These are phyloP conservation scores for Delia radicum DNA, from an alignment of 1,140 invertebrate species.

Conservation along the genomic window DNA sequence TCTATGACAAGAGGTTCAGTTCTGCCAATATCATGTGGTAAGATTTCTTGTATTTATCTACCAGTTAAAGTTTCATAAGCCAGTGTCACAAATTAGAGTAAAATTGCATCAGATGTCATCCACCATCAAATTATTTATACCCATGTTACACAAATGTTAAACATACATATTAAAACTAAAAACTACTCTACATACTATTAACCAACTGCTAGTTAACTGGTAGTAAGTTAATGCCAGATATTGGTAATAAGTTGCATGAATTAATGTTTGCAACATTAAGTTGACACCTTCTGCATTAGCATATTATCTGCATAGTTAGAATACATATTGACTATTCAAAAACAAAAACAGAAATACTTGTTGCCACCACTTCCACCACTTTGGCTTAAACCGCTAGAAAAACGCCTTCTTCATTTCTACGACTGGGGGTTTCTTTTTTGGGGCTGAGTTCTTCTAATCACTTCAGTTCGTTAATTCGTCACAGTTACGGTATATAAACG, in stretches of 20 bases:
- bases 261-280: neutral
- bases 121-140: neutral
- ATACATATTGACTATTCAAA: neutral
- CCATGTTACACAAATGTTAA: neutral
- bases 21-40: conserved; percentile 32
- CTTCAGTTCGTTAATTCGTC: neutral
- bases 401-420: conserved; percentile 19
- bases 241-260: neutral
- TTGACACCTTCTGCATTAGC: no score
- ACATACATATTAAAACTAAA: neutral
- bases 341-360: no score
- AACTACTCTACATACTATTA: neutral
- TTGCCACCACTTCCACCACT: neutral
- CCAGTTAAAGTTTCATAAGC: neutral
- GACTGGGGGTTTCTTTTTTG: neutral
- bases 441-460: neutral
- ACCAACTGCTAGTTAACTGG: neutral
- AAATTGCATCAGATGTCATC: conserved; percentile 19
- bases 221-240: neutral
- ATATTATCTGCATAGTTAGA: no score
- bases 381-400: neutral
- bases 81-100: conserved; percentile 22
- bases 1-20: conserved; percentile 39
- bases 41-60: neutral
- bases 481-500: conserved; percentile 9